phyloP scores from a whole-genome alignment of 2,113 vertebrate species.

The Anoplopoma fimbria region DNA sequence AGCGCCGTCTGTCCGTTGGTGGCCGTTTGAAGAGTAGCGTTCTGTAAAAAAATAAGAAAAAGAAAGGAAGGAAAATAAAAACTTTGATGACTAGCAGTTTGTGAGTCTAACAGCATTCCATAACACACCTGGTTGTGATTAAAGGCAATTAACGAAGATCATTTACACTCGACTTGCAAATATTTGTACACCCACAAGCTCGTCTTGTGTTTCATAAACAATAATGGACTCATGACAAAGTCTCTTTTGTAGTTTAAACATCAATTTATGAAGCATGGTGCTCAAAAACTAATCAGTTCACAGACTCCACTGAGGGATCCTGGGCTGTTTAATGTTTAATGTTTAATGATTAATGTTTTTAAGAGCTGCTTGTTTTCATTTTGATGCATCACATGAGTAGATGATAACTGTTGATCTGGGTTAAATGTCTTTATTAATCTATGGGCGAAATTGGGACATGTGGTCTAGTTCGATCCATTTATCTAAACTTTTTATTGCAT shows the following conservation, averaged over 20 bases:
- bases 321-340: neutral
- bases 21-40: conserved; percentile 89
- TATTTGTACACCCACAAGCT: neutral
- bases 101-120: neutral
- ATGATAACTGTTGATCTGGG: neutral
- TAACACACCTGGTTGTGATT: neutral
- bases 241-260: neutral
- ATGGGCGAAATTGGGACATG: neutral
- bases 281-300: conserved; percentile 22
- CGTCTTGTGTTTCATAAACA: neutral
- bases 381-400: neutral
- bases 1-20: conserved; percentile 90
- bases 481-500: neutral
- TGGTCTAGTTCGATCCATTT: neutral
- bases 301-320: neutral
- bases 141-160: neutral
- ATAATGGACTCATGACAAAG: neutral
- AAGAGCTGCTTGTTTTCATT: neutral
- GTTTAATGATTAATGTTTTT: too few relatives aligned
- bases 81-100: neutral
- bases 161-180: neutral
- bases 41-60: conserved; percentile 74
- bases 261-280: conserved; percentile 1
- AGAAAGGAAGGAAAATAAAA: neutral
- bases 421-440: neutral